Base-by-base conservation (phyloP, 2,113 vertebrate species). In the pig (Sus scrofa) region DNA sequence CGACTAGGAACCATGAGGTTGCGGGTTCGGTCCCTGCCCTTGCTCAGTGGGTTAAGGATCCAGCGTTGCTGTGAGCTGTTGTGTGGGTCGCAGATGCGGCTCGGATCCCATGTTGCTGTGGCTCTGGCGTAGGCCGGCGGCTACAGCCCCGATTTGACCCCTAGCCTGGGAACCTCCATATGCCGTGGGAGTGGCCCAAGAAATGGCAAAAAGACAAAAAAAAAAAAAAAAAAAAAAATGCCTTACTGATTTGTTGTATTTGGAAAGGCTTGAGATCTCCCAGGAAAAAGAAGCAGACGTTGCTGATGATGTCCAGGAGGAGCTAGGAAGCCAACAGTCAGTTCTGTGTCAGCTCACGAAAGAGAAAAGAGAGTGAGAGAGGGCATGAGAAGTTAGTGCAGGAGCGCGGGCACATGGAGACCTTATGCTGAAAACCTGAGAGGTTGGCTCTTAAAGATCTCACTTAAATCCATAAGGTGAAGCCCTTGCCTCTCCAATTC, bases 231-330 rank as follows among this genome's bases (percentile, higher is more conserved):
- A n/a, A n/a, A n/a, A n/a, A n/a, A n/a, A n/a, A n/a, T n/a, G 73
- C 70, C 44, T 84, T 93, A 19, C 83, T 85, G 62, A 39, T 39
- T 54, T 52, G 0, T 30, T 32, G 34, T 93, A 24, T 86, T 88
- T 92, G 58, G 30, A 86, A 96, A 96, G 54, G 34, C 50, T 86
- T 89, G 50, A 56, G 15, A 86, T 82, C 30, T 94, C 54, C 58
- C 73, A 22, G 50, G 4, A 86, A 34, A 68, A 71, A 54, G 62
- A 78, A 92, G 20, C 54, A 65, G 9, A 91, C 58, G 16, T 27
- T 83, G 79, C 26, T 91, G 37, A 37, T 37, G 24, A 37, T 8
- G 24, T 58, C 15, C 73, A 81, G 54, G 27, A 58, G 24, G 7
- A 74, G 34, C 26, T 14, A 3, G 24, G 18, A 32, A 86, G 14